Evolutionary conservation across 1,140 invertebrate species (phyloP), one percentile per base, ranked within the genome.

Genomic region (Helicoverpa zea): DNA sequence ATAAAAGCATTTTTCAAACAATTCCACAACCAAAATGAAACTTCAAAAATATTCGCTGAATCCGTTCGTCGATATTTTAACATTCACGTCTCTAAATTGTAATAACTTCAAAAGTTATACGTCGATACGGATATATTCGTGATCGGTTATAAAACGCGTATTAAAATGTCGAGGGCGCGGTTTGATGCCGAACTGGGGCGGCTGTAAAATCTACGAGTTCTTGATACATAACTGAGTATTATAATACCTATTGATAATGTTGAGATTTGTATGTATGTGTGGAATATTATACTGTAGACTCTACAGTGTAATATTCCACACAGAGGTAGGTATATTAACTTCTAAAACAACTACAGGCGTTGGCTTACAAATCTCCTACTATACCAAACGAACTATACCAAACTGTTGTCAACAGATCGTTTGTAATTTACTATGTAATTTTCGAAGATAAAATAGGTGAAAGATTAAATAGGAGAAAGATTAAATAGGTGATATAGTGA

Each of bases 31-130:
- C 4, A 3, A 29, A 13, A 64, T 43, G 43, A 64, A 61, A 18
- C 58, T 11, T 64, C 4, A n/a, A 16, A 23, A 35, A 43, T 10
- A 43, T 43, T 43, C 35, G 35, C 35, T 47, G 30, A n/a, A 56
- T 35, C 29, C 1, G n/a, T 35, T n/a, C 16, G 0, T 76, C 74
- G 74, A 76, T 76, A 76, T 7, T 23, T 29, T 29, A 5, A 43
- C 18, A 52, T 18, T 18, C 47, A 64, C 74, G 47, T 52, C 74
- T 12, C 74, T 76, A 76, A 63, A 30, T 23, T 76, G 58, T 76
- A 76, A 76, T 76, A 76, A 76, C 74, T 64, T 52, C 18, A 76
- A 76, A 74, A 52, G 74, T 76, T 76, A 76, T 76, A 64, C 16
- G 59, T 16, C 59, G 59, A 76, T 76, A 76, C 59, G 23, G 47